Evolutionary conservation across 2,797 vertebrate species (phyloP).

Genomic region (Mus minutoides): DNA sequence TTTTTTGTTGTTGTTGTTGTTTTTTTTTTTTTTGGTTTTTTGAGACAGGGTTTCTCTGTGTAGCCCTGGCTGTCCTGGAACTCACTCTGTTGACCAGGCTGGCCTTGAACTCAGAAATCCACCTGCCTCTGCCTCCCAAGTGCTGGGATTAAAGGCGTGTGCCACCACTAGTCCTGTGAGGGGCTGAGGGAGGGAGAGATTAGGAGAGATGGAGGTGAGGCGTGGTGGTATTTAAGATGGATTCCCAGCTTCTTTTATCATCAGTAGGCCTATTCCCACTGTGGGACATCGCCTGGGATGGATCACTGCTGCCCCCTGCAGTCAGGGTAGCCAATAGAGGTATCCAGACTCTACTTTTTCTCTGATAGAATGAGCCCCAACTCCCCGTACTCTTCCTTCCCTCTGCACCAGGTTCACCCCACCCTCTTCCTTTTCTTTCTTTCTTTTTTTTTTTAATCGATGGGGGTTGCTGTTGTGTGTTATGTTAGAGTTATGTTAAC

Average conservation of each 20-base stretch:
- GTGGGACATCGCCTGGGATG: not conserved
- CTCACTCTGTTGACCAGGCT: too few species aligned
- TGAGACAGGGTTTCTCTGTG: too few species aligned
- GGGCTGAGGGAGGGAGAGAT: not conserved
- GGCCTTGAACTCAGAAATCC: too few species aligned
- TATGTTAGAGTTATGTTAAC: not conserved
- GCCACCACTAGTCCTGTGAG: not conserved
- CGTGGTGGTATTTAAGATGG: not conserved
- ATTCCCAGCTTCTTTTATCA: not conserved
- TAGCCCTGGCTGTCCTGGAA: too few species aligned
- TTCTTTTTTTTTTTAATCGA: not conserved
- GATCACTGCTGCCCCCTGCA: slow-evolving; percentile 75
- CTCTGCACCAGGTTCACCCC: too few species aligned
- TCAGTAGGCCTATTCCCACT: not conserved
- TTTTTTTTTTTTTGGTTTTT: too few species aligned
- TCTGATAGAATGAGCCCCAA: not conserved
- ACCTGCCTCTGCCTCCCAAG: too few species aligned
- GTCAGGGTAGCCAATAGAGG: slow-evolving; percentile 53
- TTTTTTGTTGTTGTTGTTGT: too few species aligned
- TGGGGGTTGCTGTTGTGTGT: not conserved
- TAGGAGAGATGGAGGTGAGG: not conserved
- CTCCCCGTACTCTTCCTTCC: not conserved
- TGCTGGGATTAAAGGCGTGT: too few species aligned
- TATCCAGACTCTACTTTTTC: not conserved
- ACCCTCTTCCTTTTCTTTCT: not conserved